Evolutionary conservation across 2,113 vertebrate species (phyloP).

Genomic region (Salminus brasiliensis): DNA sequence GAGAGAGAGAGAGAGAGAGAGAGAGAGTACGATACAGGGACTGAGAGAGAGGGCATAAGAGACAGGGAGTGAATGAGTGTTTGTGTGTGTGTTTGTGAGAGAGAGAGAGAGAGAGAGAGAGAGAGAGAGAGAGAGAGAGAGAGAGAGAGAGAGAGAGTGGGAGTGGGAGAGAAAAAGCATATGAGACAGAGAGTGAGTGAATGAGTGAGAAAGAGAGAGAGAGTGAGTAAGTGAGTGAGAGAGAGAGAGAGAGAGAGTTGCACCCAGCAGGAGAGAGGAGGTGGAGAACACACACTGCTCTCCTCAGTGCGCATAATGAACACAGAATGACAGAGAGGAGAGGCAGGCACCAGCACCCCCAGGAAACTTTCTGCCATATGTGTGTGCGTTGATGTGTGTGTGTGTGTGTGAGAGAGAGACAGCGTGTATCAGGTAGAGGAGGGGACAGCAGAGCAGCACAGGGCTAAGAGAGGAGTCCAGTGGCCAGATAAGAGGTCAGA

Average conservation of each 20-base stretch:
- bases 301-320: background rate
- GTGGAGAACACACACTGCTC: background rate
- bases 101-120: background rate
- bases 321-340: constrained; percentile 13
- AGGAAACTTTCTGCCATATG: constrained; percentile 46
- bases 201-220: constrained; percentile 3
- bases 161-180: too few relatives aligned
- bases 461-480: background rate
- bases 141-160: background rate
- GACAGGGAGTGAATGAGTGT: too few relatives aligned
- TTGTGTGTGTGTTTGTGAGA: too few relatives aligned
- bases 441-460: background rate
- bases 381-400: background rate
- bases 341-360: constrained; percentile 9
- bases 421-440: background rate
- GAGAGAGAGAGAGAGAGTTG: background rate
- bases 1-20: constrained; percentile 8
- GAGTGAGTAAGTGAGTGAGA: background rate
- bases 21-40: too few relatives aligned
- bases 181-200: constrained; percentile 15
- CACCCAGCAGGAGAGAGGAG: background rate
- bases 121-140: background rate
- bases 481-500: constrained; percentile 9
- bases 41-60: too few relatives aligned
- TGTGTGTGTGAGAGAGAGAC: constrained; percentile 22